Evolutionary conservation across 2,888 invertebrate genomes (phyloP).

Genomic region (Drosophila basisetae): DNA sequence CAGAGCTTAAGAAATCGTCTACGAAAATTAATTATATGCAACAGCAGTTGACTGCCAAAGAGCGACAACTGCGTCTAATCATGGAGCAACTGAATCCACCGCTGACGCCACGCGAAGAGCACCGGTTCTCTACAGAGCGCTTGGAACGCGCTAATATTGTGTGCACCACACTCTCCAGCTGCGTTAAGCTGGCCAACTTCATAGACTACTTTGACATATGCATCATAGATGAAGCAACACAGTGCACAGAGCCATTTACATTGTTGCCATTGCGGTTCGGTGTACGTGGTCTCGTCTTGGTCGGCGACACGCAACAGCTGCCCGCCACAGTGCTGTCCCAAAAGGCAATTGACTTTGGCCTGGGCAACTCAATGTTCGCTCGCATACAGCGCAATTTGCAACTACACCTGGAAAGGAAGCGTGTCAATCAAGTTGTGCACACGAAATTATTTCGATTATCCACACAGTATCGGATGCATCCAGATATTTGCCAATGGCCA

Average conservation of each 20-base stretch:
- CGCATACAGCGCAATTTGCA: slow-evolving; percentile 88
- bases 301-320: slow-evolving; percentile 95
- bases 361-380: slow-evolving; percentile 92
- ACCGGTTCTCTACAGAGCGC: slow-evolving; percentile 77
- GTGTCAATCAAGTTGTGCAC: slow-evolving; percentile 31
- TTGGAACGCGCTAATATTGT: slow-evolving; percentile 89
- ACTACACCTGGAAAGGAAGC: slow-evolving; percentile 75
- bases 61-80: slow-evolving; percentile 70
- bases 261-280: slow-evolving; percentile 92
- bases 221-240: slow-evolving; percentile 95
- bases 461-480: slow-evolving; percentile 94
- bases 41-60: slow-evolving; percentile 73
- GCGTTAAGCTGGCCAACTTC: slow-evolving; percentile 81
- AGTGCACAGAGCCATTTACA: slow-evolving; percentile 93
- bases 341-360: slow-evolving; percentile 89
- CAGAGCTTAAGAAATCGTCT: slow-evolving; percentile 47
- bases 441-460: slow-evolving; percentile 85
- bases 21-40: slow-evolving; percentile 61
- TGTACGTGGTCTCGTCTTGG: slow-evolving; percentile 91
- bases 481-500: slow-evolving; percentile 92
- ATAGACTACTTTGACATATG: slow-evolving; percentile 87
- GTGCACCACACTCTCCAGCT: slow-evolving; percentile 90
- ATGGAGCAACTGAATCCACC: slow-evolving; percentile 61
- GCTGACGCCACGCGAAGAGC: slow-evolving; percentile 70
- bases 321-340: slow-evolving; percentile 92